Conservation (phyloP, 2,888 invertebrate species). For the Baronia brevicornis region DNA sequence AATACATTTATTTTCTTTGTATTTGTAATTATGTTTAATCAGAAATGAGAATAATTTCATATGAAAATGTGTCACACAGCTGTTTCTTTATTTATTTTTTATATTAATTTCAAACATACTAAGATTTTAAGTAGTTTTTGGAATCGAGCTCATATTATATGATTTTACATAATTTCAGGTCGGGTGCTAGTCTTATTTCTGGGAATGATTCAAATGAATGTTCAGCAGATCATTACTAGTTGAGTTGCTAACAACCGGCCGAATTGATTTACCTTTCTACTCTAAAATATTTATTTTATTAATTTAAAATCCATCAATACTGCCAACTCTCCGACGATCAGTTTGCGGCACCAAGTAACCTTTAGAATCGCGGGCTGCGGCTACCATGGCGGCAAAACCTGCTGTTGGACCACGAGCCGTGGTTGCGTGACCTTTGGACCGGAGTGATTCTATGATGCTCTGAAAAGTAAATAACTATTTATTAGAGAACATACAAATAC, state of each 20-base stretch:
- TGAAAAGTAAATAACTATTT: constrained; percentile 29
- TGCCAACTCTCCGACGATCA: constrained; percentile 69
- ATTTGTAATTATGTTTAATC: no score
- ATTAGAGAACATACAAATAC: constrained; percentile 3
- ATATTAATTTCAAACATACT: constrained; percentile 14
- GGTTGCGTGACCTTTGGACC: constrained; percentile 67
- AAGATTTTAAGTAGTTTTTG: no score
- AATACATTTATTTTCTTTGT: no score
- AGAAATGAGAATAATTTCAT: no score
- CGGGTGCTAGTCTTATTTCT: no score
- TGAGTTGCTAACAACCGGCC: neutral
- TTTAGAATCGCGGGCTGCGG: constrained; percentile 57
- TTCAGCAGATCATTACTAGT: constrained; percentile 4
- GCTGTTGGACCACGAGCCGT: constrained; percentile 60
- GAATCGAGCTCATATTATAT: no score
- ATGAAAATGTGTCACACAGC: no score
- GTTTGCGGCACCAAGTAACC: constrained; percentile 47
- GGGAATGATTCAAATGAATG: no score
- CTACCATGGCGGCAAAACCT: constrained; percentile 80
- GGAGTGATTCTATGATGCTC: constrained; percentile 59
- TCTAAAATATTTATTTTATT: neutral
- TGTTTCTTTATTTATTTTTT: no score
- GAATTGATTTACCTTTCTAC: neutral
- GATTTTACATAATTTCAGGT: no score
- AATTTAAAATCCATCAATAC: constrained; percentile 58